Conservation (phyloP, 2,888 invertebrate species). For the Tolmerus cingulatus region DNA sequence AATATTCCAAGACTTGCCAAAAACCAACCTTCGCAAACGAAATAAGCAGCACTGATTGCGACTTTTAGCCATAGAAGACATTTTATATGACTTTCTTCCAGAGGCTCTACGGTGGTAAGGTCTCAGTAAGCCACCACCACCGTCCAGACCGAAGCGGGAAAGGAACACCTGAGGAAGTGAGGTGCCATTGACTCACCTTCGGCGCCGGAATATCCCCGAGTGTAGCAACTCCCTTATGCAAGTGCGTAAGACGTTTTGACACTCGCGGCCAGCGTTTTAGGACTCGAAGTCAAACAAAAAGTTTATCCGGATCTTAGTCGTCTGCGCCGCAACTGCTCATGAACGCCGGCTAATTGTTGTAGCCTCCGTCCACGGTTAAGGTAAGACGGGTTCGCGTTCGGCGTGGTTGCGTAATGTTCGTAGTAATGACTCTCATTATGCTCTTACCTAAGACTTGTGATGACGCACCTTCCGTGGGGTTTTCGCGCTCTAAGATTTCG, state of each 20-base stretch:
- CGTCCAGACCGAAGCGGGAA: background rate
- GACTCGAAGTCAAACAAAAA: background rate
- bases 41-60: background rate
- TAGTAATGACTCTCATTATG: constrained; percentile 9
- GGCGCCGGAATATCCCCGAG: constrained; percentile 24
- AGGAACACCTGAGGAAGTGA: constrained; percentile 4
- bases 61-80: background rate
- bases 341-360: background rate
- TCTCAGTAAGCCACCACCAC: background rate
- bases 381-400: background rate
- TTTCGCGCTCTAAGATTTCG: constrained; percentile 20
- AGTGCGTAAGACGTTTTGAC: background rate
- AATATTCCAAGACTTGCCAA: background rate
- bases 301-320: background rate
- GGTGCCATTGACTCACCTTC: background rate
- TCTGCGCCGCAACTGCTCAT: background rate
- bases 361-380: background rate
- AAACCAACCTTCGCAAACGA: background rate
- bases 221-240: constrained; percentile 37
- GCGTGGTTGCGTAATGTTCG: constrained; percentile 16
- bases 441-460: constrained; percentile 36
- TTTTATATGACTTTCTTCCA: constrained; percentile 16
- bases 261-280: background rate
- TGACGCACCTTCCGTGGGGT: constrained; percentile 33
- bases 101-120: background rate